phyloP scores from a whole-genome alignment of 2,797 vertebrate species.

The Poliocrania exsul region DNA sequence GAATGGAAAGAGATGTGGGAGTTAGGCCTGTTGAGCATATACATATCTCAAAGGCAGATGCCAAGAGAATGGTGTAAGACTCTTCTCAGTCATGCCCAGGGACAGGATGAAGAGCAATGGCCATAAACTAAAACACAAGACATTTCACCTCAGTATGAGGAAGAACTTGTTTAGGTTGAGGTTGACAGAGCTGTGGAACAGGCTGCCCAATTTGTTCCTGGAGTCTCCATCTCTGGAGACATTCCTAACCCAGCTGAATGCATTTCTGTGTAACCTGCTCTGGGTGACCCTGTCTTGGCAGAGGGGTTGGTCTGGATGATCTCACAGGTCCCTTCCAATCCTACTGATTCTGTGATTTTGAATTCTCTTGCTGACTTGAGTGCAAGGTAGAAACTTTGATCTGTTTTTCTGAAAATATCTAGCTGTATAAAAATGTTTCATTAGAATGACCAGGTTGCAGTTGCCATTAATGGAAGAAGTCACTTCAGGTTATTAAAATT shows the following conservation, averaged over 20 bases:
- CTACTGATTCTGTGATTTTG: not conserved
- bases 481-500: not conserved
- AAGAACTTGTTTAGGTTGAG: not conserved
- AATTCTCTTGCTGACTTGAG: not conserved
- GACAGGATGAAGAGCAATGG: not conserved
- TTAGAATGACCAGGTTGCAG: not conserved
- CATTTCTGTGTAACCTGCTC: not conserved
- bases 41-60: too few relatives aligned
- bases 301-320: not conserved
- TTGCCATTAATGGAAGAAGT: not conserved
- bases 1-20: not conserved
- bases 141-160: not conserved
- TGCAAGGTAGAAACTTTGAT: not conserved
- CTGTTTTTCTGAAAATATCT: not conserved
- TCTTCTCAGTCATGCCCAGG: not conserved
- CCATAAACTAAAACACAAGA: not conserved
- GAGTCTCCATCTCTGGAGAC: not conserved
- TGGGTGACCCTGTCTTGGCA: not conserved
- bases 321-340: not conserved
- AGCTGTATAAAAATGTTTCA: not conserved
- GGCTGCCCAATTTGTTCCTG: not conserved
- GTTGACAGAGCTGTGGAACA: not conserved
- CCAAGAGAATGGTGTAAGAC: too few relatives aligned
- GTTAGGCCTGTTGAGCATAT: not conserved
- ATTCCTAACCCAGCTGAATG: not conserved